phyloP scores from a whole-genome alignment of 2,888 invertebrate genomes.

The Ormyrus pomaceus region DNA sequence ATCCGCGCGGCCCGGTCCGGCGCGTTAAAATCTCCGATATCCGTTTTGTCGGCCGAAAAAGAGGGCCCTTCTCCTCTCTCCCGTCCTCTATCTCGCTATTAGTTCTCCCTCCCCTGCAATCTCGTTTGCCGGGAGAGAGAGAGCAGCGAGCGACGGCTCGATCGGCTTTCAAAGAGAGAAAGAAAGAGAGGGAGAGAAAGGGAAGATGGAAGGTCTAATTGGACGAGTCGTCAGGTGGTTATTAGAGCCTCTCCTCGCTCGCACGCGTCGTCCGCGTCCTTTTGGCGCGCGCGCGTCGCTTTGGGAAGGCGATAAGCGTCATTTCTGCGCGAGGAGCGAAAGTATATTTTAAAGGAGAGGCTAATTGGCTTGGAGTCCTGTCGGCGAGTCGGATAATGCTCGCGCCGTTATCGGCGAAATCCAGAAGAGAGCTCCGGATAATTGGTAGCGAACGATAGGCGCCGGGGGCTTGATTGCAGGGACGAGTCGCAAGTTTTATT shows the following conservation, averaged over 20 bases:
- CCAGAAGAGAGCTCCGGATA: constrained; percentile 12
- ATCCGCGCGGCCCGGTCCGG: not conserved
- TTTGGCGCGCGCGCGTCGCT: not conserved
- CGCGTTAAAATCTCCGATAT: constrained; percentile 47
- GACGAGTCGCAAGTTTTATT: constrained; percentile 10
- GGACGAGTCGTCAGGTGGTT: constrained; percentile 25
- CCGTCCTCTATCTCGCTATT: constrained; percentile 11
- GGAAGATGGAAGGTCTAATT: constrained; percentile 21
- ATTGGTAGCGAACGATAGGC: constrained; percentile 26
- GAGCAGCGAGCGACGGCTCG: too few relatives aligned
- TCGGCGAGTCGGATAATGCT: not conserved
- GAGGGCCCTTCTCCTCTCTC: constrained; percentile 2
- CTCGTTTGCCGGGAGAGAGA: too few relatives aligned
- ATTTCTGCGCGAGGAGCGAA: not conserved
- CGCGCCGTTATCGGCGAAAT: constrained; percentile 5
- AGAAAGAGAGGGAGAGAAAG: not conserved
- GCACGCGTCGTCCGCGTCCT: not conserved
- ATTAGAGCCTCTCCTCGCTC: not conserved
- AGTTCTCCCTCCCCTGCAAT: not conserved
- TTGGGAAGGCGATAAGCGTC: not conserved
- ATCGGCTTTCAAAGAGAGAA: not conserved
- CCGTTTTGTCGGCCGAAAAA: constrained; percentile 31
- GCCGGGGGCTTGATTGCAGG: constrained; percentile 6
- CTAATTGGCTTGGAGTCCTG: not conserved
- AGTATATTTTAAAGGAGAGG: constrained; percentile 10